Evolutionary conservation across 37 sponge, comb jelly and placozoan species (phyloP).

Genomic region (Geodia barretti): DNA sequence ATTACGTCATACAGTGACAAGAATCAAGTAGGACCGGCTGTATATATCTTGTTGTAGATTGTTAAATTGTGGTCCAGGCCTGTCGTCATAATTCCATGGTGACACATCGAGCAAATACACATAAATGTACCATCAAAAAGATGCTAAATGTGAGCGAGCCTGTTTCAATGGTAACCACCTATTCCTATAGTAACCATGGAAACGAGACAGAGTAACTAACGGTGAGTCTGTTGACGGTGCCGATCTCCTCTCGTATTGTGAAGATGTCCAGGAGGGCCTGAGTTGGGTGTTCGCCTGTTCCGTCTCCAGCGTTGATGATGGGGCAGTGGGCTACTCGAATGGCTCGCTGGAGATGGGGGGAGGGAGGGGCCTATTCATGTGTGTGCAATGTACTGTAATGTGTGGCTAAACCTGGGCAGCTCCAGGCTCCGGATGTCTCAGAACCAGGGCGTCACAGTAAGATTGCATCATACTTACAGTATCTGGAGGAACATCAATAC

Average conservation of each 20-base stretch:
- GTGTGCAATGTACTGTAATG: not conserved
- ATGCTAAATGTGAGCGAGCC: too few species aligned
- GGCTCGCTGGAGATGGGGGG: conserved; percentile 34
- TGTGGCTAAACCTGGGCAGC: conserved; percentile 51
- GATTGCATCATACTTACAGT: conserved; percentile 88
- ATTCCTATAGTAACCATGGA: too few species aligned
- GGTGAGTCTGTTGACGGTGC: conserved; percentile 96
- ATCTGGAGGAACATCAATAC: conserved; percentile 56
- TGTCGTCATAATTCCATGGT: too few species aligned
- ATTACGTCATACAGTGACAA: too few species aligned
- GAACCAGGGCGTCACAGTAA: conserved; percentile 92
- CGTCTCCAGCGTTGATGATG: conserved; percentile 98
- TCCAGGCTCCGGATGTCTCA: conserved; percentile 92
- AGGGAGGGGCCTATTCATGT: conserved; percentile 1
- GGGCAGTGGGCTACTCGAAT: conserved; percentile 64
- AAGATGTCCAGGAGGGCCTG: conserved; percentile 98
- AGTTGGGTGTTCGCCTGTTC: conserved; percentile 97
- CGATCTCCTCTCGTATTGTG: conserved; percentile 99
- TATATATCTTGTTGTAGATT: too few species aligned
- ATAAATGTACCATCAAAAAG: not conserved
- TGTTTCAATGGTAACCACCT: too few species aligned
- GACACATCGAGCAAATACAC: too few species aligned
- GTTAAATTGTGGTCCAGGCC: too few species aligned
- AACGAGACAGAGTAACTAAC: too few species aligned
- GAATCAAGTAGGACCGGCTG: too few species aligned